Evolutionary conservation across 2,797 vertebrate species (phyloP), one percentile per base, ranked within the genome.

Genomic region (Craterocephalus amniculus): DNA sequence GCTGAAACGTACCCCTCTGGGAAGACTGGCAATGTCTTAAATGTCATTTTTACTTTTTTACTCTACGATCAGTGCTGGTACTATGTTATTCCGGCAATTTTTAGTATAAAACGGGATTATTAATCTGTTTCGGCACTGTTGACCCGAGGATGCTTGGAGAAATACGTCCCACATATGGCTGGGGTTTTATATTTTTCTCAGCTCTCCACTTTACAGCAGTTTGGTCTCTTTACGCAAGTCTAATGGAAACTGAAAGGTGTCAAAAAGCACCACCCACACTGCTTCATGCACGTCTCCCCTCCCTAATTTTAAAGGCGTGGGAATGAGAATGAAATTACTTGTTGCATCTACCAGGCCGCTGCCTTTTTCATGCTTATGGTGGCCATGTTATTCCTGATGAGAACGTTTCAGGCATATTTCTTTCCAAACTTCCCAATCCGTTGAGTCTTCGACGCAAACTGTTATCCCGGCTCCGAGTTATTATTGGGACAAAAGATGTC

Each of bases 401-500:
- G 67, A 72, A 84, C 63, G 67, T 78, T 60, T 59, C 35, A 68
- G 70, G 31, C 48, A 32, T 27, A n/a, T 73, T 80, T 81, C 22
- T 64, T 69, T 76, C 58, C 79, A 60, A 36, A 74, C 58, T 73
- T 78, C 78, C 43, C 83, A 78, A 80, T 79, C 65, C 56, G 78
- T 67, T 36, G 12, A 79, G 60, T 71, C 70, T 80, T 85, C 34
- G 40, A 70, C 76, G 27, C 78, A 86, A 86, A 89, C 85, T 83
- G 86, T 89, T 83, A 73, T 80, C 78, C 71, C 63, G 80, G 78
- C 83, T 80, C 49, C 24, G 78, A 83, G 87, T 87, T 88, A 87
- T 91, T 88, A 86, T 82, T 85, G 83, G 87, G 88, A 91, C 88
- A 91, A 92, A 92, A 91, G 91, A 86, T 88, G 89, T 88, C 86